Conservation (phyloP, 2,888 invertebrate genomes). For the Tenthredo notha region DNA sequence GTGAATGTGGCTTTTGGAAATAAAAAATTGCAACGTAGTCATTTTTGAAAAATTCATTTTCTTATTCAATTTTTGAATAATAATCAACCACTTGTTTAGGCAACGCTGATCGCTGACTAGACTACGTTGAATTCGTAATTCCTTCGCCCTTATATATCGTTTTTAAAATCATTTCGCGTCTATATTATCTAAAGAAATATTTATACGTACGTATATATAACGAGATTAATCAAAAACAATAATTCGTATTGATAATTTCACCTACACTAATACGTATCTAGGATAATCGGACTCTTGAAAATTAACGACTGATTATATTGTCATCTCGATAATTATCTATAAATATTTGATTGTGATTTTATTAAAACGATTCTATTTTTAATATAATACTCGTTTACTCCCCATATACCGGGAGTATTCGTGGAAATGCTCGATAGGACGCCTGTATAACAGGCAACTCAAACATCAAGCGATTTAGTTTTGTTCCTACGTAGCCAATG, state of each 20-base stretch:
- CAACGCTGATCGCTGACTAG: not conserved
- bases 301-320: not conserved
- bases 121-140: not conserved
- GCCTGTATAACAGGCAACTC: no score
- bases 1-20: not conserved
- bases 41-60: not conserved
- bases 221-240: not conserved
- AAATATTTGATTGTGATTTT: not conserved
- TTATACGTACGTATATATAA: not conserved
- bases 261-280: no score
- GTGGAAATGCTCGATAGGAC: no score
- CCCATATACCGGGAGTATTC: not conserved
- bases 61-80: not conserved
- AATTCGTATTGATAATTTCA: not conserved
- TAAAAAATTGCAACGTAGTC: not conserved
- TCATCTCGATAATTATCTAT: not conserved
- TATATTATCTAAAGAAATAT: not conserved
- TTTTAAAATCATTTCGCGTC: not conserved
- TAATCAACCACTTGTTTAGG: not conserved
- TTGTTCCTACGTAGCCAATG: no score
- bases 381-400: not conserved
- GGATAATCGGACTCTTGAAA: not conserved
- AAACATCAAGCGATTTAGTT: no score
- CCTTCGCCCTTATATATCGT: conserved; percentile 23
- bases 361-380: not conserved